Evolutionary conservation across 2,888 invertebrate species (phyloP), one percentile per base, ranked within the genome.

Genomic region (Acanthosoma haemorrhoidale): DNA sequence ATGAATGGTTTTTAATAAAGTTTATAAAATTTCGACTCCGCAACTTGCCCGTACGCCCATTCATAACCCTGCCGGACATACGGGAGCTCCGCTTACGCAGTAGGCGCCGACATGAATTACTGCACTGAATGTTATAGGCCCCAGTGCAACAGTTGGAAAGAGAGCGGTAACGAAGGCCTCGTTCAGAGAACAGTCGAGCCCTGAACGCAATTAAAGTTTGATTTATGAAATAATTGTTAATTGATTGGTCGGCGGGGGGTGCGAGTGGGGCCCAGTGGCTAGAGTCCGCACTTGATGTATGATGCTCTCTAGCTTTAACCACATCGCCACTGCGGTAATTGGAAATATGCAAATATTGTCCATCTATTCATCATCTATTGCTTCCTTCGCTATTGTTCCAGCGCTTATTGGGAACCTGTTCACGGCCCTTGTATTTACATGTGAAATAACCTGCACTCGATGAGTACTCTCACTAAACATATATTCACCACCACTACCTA

Each of bases 211-310:
- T 64, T 64, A 64, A 64, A 64, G 64, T 64, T 64, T 64, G 64
- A 64, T 64, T 64, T 64, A 64, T 64, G 43, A 32, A 43, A 64
- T 64, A 43, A 64, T 64, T 64, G 64, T 43, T 64, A 64, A 64
- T 64, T 64, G 64, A 64, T 64, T 25, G 64, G 39, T 18, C 18
- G 5, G 36, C 25, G 21, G 13, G n/a, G 21, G 25, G n/a, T n/a
- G 11, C 16, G 61, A 3, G 61, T 25, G 4, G n/a, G 16, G 32
- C 15, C 29, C n/a, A n/a, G n/a, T n/a, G n/a, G n/a, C n/a, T n/a
- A n/a, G n/a, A n/a, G n/a, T n/a, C n/a, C n/a, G n/a, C n/a, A n/a
- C 60, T 34, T 60, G 32, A 60, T 60, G 36, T 34, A 32, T 60
- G 60, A 18, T 34, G 25, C n/a, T n/a, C 51, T 51, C 51, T 51